Evolutionary conservation across 2,888 invertebrate genomes (phyloP), one percentile per base, ranked within the genome.

Genomic region (Plagodis dolabraria): DNA sequence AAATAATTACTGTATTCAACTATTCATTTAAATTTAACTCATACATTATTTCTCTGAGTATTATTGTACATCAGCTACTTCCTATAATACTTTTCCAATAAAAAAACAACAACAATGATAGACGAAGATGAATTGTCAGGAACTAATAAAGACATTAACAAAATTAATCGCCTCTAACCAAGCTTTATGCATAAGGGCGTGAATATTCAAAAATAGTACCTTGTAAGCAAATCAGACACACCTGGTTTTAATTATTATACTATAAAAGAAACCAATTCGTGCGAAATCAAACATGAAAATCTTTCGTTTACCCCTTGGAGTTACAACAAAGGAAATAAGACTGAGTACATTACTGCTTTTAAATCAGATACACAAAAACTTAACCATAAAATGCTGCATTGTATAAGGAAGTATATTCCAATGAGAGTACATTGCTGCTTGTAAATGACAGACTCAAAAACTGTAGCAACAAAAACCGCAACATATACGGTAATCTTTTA

Each of bases 271-370:
- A 55, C 47, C 63, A 58, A 69, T 68, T 60, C 77, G 68, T 65
- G 72, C 67, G 65, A 77, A 84, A 86, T 86, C 85, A 82, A 76
- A 77, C 86, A 67, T 84, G 56, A 69, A 82, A 82, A 81, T 83
- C 72, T 70, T 62, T 59, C 56, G 54, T 47, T 49, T 46, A 59
- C 54, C 59, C 59, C 47, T n/a, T 36, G 22, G 12, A 9, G 22
- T 7, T 7, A 5, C 40, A 33, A 7, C 36, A 50, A 53, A 34
- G 12, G 22, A 42, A 47, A 44, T 35, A 54, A 44, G 47, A 58
- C 64, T 9, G 10, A 9, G 35, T 47, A 56, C 56, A 56, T 57
- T 50, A 50, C 56, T 48, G 47, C 64, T 63, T 58, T 61, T 53
- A 33, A 11, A 50, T 9, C 9, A 47, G 7, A 10, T 5, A 5